A percentile compares a stretch with the other conserved stretches of the same genome.
phyloP scores from a whole-genome alignment of 2,888 invertebrate species.

The Dermolepida albohirtum region DNA sequence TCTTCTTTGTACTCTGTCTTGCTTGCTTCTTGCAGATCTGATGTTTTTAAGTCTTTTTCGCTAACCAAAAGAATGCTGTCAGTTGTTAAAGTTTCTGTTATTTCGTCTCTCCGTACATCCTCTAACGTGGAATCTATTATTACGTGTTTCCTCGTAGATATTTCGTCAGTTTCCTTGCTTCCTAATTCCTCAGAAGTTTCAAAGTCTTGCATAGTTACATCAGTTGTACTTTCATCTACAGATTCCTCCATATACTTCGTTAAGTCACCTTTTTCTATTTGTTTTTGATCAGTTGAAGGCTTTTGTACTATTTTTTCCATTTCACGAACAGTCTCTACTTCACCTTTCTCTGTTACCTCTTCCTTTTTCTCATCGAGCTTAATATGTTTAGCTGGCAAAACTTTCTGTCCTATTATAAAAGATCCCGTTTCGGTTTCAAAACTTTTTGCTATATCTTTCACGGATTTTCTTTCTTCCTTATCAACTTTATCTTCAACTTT shows the following conservation, averaged over 20 bases:
- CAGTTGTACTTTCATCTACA: slow-evolving; percentile 42
- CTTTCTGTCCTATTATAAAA: slow-evolving; percentile 51
- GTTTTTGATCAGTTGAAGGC: slow-evolving; percentile 10
- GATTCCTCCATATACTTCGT: slow-evolving; percentile 43
- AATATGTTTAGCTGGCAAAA: slow-evolving; percentile 44
- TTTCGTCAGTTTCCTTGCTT: slow-evolving; percentile 44
- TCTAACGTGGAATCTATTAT: slow-evolving; percentile 14
- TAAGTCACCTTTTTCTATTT: slow-evolving; percentile 17
- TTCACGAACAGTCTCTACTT: slow-evolving; percentile 21
- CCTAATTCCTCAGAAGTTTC: slow-evolving; percentile 50
- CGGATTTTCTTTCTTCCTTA: slow-evolving; percentile 50
- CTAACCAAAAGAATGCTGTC: slow-evolving; percentile 30
- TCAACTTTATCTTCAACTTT: slow-evolving; percentile 23
- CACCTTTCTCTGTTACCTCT: slow-evolving; percentile 43
- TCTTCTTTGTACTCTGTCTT: slow-evolving; percentile 38
- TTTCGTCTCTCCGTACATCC: slow-evolving; percentile 22
- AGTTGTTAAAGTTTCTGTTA: slow-evolving; percentile 36
- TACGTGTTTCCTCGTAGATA: slow-evolving; percentile 36
- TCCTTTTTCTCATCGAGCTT: slow-evolving; percentile 45
- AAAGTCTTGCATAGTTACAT: slow-evolving; percentile 48
- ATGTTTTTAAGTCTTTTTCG: slow-evolving; percentile 23
- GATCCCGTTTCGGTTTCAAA: slow-evolving; percentile 52
- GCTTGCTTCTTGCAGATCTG: slow-evolving; percentile 21
- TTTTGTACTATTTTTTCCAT: slow-evolving; percentile 19
- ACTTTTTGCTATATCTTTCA: slow-evolving; percentile 54